Conservation (phyloP, 2,797 vertebrate genomes). For the Sebastes nivosus region DNA sequence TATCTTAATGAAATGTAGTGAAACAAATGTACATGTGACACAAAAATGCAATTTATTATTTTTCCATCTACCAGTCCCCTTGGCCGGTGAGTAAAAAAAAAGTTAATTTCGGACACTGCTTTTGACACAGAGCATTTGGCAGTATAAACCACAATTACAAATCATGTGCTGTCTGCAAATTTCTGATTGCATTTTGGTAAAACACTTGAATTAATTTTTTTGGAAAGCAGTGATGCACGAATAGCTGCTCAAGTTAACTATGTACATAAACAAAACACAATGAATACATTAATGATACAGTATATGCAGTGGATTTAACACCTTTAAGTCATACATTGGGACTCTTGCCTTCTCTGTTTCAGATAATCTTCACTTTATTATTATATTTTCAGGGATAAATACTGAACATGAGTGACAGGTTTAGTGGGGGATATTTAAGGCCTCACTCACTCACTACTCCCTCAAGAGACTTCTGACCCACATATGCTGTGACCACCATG, state of each 20-base stretch:
- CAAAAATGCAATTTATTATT: too few species aligned
- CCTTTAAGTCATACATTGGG: not conserved
- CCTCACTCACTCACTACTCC: conserved; percentile 23
- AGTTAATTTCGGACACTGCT: too few species aligned
- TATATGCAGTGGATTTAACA: not conserved
- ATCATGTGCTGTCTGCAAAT: not conserved
- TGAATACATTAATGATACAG: not conserved
- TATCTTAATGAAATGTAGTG: too few species aligned
- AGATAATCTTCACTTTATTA: not conserved
- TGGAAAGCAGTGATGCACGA: not conserved
- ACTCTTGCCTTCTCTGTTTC: not conserved
- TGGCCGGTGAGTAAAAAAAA: too few species aligned
- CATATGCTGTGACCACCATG: conserved; percentile 29
- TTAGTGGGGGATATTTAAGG: conserved; percentile 14
- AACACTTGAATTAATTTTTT: not conserved
- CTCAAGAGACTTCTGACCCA: conserved; percentile 44
- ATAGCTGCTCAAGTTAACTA: not conserved
- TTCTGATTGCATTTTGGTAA: not conserved
- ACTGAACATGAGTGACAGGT: not conserved
- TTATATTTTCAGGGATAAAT: not conserved
- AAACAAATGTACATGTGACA: too few species aligned
- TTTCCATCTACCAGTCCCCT: too few species aligned
- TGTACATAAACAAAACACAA: not conserved
- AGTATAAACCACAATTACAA: not conserved
- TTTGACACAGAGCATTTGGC: not conserved